A percentile compares a stretch with the other conserved stretches of the same genome.
Evolutionary conservation across 2,797 vertebrate genomes (phyloP).

Genomic region (Onychomys leucogaster): DNA sequence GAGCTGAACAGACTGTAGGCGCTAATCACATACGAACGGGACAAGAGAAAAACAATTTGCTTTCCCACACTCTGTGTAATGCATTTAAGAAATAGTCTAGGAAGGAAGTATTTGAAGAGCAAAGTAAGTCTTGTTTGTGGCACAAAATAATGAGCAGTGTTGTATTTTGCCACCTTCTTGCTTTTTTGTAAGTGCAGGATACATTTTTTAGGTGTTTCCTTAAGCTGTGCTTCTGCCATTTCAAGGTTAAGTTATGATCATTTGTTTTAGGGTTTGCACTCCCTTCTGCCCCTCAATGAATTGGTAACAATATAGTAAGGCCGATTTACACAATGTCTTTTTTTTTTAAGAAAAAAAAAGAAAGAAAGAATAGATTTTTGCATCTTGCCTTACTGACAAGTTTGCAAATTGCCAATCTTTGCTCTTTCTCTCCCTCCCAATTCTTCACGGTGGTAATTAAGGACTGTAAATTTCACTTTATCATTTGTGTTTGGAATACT

Average conservation of each 20-base stretch:
- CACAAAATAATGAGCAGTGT: neutral
- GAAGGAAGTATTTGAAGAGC: conserved; percentile 23
- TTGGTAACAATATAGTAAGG: conserved; percentile 61
- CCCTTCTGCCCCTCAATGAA: neutral
- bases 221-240: neutral
- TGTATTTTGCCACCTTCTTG: neutral
- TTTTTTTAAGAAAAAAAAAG: neutral
- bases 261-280: conserved; percentile 46
- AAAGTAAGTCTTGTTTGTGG: neutral
- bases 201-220: neutral
- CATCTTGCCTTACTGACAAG: conserved; percentile 71
- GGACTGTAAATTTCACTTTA: conserved; percentile 81
- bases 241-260: conserved; percentile 53
- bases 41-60: conserved; percentile 22
- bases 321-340: neutral
- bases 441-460: conserved; percentile 80
- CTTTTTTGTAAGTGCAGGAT: neutral
- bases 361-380: conserved; percentile 71
- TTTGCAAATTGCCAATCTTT: conserved; percentile 81
- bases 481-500: conserved; percentile 82
- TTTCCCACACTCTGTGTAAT: neutral
- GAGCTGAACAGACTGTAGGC: neutral
- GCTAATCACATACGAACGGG: neutral
- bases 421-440: conserved; percentile 71
- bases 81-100: neutral